phyloP scores from a whole-genome alignment of 2,113 vertebrate genomes.

The Cyanocitta stelleri region DNA sequence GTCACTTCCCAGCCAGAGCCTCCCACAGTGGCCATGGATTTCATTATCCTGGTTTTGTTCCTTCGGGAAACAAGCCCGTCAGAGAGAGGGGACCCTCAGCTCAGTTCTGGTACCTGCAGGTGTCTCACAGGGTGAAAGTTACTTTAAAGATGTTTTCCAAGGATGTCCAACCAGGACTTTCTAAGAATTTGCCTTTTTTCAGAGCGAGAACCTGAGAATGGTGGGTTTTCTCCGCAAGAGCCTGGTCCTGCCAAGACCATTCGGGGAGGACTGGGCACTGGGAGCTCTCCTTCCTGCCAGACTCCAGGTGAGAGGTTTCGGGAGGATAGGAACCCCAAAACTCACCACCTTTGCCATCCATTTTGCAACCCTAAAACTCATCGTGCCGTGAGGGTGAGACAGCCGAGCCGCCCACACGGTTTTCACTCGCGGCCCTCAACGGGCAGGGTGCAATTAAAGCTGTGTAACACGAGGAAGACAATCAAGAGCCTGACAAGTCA shows the following conservation, averaged over 20 bases:
- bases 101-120: background rate
- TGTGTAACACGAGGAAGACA: conserved; percentile 44
- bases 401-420: conserved; percentile 9
- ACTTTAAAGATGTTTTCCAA: background rate
- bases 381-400: background rate
- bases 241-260: rapidly evolving
- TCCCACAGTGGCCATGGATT: background rate
- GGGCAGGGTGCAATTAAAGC: conserved; percentile 42
- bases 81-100: background rate
- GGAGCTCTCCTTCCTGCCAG: background rate
- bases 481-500: conserved; percentile 8
- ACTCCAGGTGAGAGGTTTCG: background rate
- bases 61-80: background rate
- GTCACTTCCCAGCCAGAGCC: background rate
- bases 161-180: rapidly evolving
- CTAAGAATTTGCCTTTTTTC: background rate
- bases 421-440: background rate
- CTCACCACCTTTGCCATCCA: background rate
- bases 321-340: background rate
- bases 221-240: background rate
- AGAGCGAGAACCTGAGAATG: rapidly evolving
- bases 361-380: conserved; percentile 37
- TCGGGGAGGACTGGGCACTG: rapidly evolving
- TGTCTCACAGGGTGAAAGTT: rapidly evolving
- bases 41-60: background rate